Base-by-base conservation (phyloP, 2,797 vertebrate species). In the Oreonectes daqikongensis region DNA sequence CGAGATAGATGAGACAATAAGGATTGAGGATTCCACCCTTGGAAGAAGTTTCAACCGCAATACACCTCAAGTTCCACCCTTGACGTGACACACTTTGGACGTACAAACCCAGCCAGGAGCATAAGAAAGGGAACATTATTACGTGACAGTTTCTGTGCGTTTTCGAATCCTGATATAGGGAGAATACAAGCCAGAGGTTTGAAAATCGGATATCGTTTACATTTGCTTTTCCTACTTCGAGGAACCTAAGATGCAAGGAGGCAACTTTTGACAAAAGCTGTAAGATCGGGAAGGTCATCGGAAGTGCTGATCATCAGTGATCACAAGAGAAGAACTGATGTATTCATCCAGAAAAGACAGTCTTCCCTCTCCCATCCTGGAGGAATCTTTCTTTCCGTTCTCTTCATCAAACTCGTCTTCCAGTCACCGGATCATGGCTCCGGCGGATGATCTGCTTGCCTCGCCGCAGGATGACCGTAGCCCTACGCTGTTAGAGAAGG, bases 381-480 rank as follows among this genome's bases (percentile, higher is more conserved):
- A 94, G 73, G 93, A 93, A 68, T 91, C 93, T 35, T 94, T 94
- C 83, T 94, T 93, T 69, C 89, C 92, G 57, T 90, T 94, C 38
- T 91, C 91, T 38, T 85, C 92, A 0, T 88, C 90, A 2, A 89
- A 90, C 40, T 72, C 85, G 12, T 69, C 79, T 28, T 71, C 85
- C 8, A 42, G 84, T 30, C 79, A 77, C 60, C 79, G 72, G 18
- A 69, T 79, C 50, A 70, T 78, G 82, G 77, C 78, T 22, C 52
- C 40, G 53, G 22, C 76, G 2, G 80, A 74, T 40, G 78, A 46
- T 61, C 78, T 84, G 46, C 69, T 79, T 5, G 64, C 50, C 20
- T 79, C 81, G 1, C 55, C 78, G 5, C 64, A 73, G 35, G 80
- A 78, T 17, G 82, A 86, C 35, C 46, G 69, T 66, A 84, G 81